phyloP scores from a whole-genome alignment of 2,888 invertebrate genomes.

The Iphiclides podalirius region DNA sequence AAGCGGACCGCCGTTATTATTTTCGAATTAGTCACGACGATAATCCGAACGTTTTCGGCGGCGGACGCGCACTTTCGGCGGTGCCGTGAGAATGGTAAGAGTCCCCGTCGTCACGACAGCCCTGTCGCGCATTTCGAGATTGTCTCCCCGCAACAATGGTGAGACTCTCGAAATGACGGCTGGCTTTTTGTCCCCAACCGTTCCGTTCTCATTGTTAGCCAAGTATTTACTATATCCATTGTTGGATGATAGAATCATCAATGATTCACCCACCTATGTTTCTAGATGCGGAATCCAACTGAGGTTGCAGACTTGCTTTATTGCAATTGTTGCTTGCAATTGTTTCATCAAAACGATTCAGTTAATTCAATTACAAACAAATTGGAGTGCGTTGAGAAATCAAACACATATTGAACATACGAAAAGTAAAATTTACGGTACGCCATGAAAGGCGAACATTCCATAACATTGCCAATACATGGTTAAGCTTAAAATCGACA shows the following conservation, averaged over 20 bases:
- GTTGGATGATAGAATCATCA: not conserved
- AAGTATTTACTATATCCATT: slow-evolving; percentile 9
- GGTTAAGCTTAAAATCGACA: no score
- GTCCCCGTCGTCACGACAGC: not conserved
- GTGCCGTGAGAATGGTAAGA: slow-evolving; percentile 32
- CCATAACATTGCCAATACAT: no score
- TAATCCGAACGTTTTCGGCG: slow-evolving; percentile 47
- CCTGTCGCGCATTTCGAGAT: slow-evolving; percentile 4
- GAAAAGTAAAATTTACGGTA: no score
- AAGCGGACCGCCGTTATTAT: slow-evolving; percentile 65
- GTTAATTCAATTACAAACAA: no score
- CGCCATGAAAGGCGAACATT: no score
- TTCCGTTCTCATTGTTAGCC: slow-evolving; percentile 17
- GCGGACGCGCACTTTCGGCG: slow-evolving; percentile 27
- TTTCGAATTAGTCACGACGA: slow-evolving; percentile 67
- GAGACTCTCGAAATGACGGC: slow-evolving; percentile 20
- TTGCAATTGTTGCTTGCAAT: no score
- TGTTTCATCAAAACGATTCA: no score
- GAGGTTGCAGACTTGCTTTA: no score
- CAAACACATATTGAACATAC: no score
- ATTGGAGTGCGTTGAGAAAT: no score
- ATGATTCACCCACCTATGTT: no score
- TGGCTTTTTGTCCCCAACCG: slow-evolving; percentile 2
- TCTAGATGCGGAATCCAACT: no score
- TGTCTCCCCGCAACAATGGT: slow-evolving; percentile 18